Base-by-base conservation (phyloP, 2,888 invertebrate species). In the Metellina segmentata region DNA sequence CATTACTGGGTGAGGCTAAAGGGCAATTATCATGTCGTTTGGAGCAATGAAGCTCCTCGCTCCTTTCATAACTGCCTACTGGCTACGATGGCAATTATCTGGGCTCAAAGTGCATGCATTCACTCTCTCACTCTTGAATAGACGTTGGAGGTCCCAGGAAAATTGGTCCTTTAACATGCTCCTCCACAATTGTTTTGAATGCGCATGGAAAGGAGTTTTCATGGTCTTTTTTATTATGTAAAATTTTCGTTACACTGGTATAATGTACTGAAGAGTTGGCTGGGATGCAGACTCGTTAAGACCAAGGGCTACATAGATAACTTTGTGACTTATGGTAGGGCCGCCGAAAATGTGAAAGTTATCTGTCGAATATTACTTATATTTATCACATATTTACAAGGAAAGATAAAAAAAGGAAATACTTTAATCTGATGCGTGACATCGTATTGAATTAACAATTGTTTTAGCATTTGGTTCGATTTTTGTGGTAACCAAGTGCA, bases 1-100 rank as follows among this genome's bases (percentile, higher is more conserved):
- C 85, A 89, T 92, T 92, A 92, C 75, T 34, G 89, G 89, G 85
- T 81, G 89, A 85, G 92, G 92, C 92, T 85, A 85, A 89, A 83
- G 91, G 91, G 87, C 91, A 91, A 91, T 91, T 91, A 91, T 91
- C 87, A 72, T 82, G 87, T 87, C 87, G 82, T 78, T 79, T 61
- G 16, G 61, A 69, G 74, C 72, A 85, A 85, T 85, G 85, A 85
- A 61, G 75, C 48, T 81, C 85, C 48, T 75, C n/a, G 75, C 69
- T 78, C 70, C 70, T 85, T 85, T 85, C 85, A 74, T 74, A 61
- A 77, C 77, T 77, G 75, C 13, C 85, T 69, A 77, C 83, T 83
- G 83, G 75, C 79, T 61, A 53, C 79, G 61, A 34, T 13, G 74
- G 61, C 85, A 85, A 85, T 85, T 85, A 85, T 85, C 71, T 72